Evolutionary conservation across 2,113 vertebrate species (phyloP).

Genomic region (Xiphias gladius): DNA sequence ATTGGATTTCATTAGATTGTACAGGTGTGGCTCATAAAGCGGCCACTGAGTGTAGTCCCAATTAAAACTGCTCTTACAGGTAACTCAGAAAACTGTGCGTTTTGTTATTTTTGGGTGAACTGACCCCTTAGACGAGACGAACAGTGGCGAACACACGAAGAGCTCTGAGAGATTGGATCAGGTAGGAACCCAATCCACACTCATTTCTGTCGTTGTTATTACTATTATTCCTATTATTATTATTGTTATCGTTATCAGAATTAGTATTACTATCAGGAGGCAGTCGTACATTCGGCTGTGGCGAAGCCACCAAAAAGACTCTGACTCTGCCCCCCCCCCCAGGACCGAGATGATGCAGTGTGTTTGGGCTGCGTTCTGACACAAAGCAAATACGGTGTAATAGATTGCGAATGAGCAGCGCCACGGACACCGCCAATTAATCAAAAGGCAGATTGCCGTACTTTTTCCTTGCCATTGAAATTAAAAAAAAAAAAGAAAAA

Average conservation of each 20-base stretch:
- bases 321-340: not conserved
- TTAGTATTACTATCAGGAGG: constrained; percentile 15
- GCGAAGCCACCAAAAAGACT: constrained; percentile 20
- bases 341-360: constrained; percentile 76
- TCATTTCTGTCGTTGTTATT: constrained; percentile 8
- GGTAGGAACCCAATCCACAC: not conserved
- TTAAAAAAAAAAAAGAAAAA: constrained; percentile 27
- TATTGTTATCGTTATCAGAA: constrained; percentile 4
- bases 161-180: not conserved
- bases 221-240: no score
- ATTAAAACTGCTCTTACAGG: not conserved
- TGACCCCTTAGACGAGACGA: constrained; percentile 1
- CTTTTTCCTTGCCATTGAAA: constrained; percentile 58
- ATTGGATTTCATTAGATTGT: not conserved
- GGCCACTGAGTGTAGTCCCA: not conserved
- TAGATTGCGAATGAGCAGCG: constrained; percentile 83
- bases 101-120: not conserved
- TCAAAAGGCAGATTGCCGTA: constrained; percentile 76
- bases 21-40: no score
- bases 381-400: constrained; percentile 83
- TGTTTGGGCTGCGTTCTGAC: constrained; percentile 80
- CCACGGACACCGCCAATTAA: constrained; percentile 79
- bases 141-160: not conserved
- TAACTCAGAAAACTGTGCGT: not conserved
- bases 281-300: constrained; percentile 4